Evolutionary conservation across 2,888 invertebrate genomes (phyloP).

Genomic region (Trissonchulus latispiculum): DNA sequence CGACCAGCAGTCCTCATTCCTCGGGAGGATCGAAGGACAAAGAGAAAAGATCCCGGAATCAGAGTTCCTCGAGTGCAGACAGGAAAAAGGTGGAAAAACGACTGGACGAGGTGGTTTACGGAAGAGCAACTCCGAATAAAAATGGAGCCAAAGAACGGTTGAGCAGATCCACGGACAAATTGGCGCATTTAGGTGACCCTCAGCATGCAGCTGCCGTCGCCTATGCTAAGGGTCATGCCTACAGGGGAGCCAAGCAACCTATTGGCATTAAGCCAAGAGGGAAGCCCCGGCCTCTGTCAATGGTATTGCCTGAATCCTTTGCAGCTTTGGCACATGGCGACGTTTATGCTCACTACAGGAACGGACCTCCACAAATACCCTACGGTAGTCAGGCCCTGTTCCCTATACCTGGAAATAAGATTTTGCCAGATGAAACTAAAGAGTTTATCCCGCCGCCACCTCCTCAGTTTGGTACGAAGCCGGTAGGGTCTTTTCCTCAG

Average conservation of each 20-base stretch:
- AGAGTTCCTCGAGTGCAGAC: neutral
- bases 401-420: neutral
- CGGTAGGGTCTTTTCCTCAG: neutral
- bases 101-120: conserved; percentile 16
- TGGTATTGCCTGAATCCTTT: conserved; percentile 9
- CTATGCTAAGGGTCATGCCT: neutral
- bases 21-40: neutral
- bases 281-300: conserved; percentile 18
- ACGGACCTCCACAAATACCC: neutral
- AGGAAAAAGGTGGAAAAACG: neutral
- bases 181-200: neutral
- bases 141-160: neutral
- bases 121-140: neutral
- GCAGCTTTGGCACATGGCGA: neutral
- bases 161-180: conserved; percentile 22
- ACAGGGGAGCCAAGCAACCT: neutral
- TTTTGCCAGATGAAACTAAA: neutral
- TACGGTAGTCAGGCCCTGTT: neutral
- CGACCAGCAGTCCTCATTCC: neutral
- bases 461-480: no score
- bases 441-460: neutral
- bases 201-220: neutral
- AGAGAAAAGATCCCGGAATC: no score
- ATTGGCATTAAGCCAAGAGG: neutral
- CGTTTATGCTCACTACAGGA: neutral